Conservation (phyloP, 2,797 vertebrate species). For the Alosa sapidissima region DNA sequence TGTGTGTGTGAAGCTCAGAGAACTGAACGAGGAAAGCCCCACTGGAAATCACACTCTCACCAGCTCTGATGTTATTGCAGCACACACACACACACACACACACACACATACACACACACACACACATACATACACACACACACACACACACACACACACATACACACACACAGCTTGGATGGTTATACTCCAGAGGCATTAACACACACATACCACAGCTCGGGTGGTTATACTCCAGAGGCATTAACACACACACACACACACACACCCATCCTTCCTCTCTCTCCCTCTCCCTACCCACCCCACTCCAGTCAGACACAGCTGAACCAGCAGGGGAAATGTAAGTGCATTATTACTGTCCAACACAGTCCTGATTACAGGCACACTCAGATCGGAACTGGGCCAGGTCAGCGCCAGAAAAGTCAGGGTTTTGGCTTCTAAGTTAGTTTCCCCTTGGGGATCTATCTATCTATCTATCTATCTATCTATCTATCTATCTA, state of each 20-base stretch:
- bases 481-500: too few species aligned
- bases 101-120: background rate
- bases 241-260: too few species aligned
- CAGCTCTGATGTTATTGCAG: conserved; percentile 62
- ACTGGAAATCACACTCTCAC: conserved; percentile 60
- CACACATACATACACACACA: conserved; percentile 5
- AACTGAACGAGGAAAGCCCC: conserved; percentile 55
- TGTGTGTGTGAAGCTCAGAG: conserved; percentile 18
- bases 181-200: background rate
- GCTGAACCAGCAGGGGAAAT: background rate
- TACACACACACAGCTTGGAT: background rate
- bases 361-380: background rate
- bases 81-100: conserved; percentile 41
- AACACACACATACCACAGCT: background rate
- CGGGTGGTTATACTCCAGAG: background rate
- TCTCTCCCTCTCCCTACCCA: background rate
- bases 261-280: background rate
- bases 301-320: background rate
- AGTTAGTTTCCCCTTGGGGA: background rate
- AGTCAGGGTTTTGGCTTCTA: background rate
- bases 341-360: background rate
- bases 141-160: conserved; percentile 1
- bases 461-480: too few species aligned
- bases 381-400: background rate
- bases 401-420: background rate